Percentiles rank a stretch among this genome's conserved stretches.
Conservation (phyloP, 2,797 vertebrate species). For the Streptopelia turtur region DNA sequence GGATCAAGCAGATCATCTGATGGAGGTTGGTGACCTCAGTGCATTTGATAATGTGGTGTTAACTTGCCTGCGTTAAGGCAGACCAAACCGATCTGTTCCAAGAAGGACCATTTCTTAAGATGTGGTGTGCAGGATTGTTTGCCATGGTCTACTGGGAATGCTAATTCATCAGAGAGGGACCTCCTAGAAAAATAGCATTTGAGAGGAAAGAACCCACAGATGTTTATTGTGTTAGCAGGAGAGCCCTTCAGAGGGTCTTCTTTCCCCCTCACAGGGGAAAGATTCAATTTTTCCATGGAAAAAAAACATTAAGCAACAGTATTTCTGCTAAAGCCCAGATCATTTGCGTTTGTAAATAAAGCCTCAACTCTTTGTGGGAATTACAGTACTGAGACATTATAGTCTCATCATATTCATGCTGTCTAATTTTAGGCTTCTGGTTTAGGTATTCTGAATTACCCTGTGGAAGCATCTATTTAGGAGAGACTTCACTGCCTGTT, state of each 20-base stretch:
- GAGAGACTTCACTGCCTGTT: not conserved
- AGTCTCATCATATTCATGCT: not conserved
- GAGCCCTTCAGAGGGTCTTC: constrained; percentile 41
- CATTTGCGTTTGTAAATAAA: constrained; percentile 40
- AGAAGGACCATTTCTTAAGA: constrained; percentile 32
- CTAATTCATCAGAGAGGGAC: constrained; percentile 44
- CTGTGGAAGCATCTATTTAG: not conserved
- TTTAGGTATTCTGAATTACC: constrained; percentile 6
- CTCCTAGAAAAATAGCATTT: constrained; percentile 20
- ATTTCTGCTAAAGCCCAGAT: constrained; percentile 15
- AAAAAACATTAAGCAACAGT: not conserved
- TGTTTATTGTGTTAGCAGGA: constrained; percentile 55
- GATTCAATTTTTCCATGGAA: constrained; percentile 17
- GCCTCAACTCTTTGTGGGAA: not conserved
- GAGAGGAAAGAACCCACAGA: constrained; percentile 37
- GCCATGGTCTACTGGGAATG: constrained; percentile 24
- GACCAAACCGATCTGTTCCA: constrained; percentile 19
- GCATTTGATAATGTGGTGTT: constrained; percentile 54
- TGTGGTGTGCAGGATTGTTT: constrained; percentile 36
- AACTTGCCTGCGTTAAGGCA: constrained; percentile 30
- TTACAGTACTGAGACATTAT: not conserved
- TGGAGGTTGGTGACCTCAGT: constrained; percentile 44
- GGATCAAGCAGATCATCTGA: constrained; percentile 35
- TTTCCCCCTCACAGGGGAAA: not conserved
- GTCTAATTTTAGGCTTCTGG: not conserved